Evolutionary conservation across 2,797 vertebrate species (phyloP), one percentile per base, ranked within the genome.

Genomic region (Acrossocheilus wenchowensis): DNA sequence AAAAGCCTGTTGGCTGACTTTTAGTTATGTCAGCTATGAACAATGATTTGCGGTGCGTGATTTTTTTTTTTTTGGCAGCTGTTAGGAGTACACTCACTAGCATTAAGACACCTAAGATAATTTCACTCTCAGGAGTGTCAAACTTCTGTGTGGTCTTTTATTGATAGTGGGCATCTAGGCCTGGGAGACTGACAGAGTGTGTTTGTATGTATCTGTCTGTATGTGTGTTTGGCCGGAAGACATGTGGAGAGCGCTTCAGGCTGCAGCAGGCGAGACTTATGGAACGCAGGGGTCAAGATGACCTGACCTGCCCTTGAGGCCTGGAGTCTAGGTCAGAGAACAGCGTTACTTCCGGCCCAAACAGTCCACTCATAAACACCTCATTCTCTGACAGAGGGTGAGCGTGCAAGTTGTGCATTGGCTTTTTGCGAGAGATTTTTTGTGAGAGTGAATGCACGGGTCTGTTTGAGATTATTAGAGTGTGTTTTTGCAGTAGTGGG

Each of bases 261-360:
- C 87, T 68, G 78, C 77, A 86, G 41, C 71, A 86, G 86, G 66
- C 84, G 17, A 54, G 74, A 78, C 86, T 89, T 92, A 89, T 94
- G 94, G 94, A 95, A 95, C 93, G 92, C 85, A 92, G 91, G 60
- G 90, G 91, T 91, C 90, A 89, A 94, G 92, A 93, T 91, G 91
- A 92, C 90, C 90, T 90, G 93, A 94, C 93, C 94, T 92, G 90
- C 91, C 93, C 91, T 82, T 88, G 88, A 93, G 92, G 92, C 92
- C 86, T 91, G 60, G 43, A 92, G 89, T 91, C 89, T 91, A 87
- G 88, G 90, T 92, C 91, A 91, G 81, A 88, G 73, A 72, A 71
- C 82, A 85, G 80, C 60, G 7, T 86, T 68, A 86, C 84, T 86
- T 89, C 88, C 87, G 79, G 45, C 41, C 72, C 87, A 88, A 85